Conservation (phyloP, 2,797 vertebrate species). For the Coregonus sp. region DNA sequence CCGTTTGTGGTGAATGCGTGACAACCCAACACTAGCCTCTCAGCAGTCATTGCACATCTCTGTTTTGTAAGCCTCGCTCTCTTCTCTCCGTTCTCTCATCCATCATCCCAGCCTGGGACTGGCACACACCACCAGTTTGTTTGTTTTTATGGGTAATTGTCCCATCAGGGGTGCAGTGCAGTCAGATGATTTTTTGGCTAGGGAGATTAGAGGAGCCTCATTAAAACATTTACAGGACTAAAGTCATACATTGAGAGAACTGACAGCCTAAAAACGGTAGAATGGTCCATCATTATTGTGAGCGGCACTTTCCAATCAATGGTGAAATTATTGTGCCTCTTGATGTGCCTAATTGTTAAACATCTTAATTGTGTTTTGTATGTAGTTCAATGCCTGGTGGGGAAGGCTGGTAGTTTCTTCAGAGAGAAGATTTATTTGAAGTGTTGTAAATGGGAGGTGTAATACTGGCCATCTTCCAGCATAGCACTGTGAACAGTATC, state of each 20-base stretch:
- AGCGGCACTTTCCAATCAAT: constrained; percentile 64
- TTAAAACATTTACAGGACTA: constrained; percentile 51
- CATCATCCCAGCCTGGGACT: not conserved
- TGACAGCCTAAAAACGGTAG: constrained; percentile 33
- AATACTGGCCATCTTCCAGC: constrained; percentile 33
- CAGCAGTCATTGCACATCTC: constrained; percentile 17
- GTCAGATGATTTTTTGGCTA: constrained; percentile 31
- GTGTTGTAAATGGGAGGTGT: constrained; percentile 53
- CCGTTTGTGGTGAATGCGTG: constrained; percentile 32
- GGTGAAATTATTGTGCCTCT: not conserved
- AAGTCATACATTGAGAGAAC: constrained; percentile 26
- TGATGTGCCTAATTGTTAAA: constrained; percentile 51
- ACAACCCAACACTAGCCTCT: constrained; percentile 21
- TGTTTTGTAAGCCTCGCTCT: constrained; percentile 1
- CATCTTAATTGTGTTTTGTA: constrained; percentile 42
- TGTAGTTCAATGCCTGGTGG: constrained; percentile 28
- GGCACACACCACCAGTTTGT: constrained; percentile 36
- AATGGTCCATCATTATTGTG: constrained; percentile 56
- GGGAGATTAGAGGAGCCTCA: constrained; percentile 44
- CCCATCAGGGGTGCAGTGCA: constrained; percentile 45
- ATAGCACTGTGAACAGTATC: constrained; percentile 43
- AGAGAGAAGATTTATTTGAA: constrained; percentile 55
- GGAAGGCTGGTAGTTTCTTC: constrained; percentile 32
- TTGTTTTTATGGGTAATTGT: constrained; percentile 65
- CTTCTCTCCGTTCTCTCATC: not conserved